Evolutionary conservation across 1,140 invertebrate genomes (phyloP), one percentile per base, ranked within the genome.

Genomic region (Sitodiplosis mosellana): DNA sequence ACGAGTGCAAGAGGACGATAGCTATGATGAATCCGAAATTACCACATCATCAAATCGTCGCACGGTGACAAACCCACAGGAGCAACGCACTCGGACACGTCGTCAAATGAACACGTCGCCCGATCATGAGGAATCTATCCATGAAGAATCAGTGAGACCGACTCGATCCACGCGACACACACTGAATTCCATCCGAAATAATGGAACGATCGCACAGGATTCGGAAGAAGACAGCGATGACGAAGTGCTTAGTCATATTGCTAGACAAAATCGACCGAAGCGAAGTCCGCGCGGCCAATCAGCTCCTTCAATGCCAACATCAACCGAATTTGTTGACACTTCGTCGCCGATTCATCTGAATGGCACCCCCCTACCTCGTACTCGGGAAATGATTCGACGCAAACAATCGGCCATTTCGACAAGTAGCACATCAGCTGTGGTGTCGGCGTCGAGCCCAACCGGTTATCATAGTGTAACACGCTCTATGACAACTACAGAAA

Each of bases 321-420:
- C 40, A 42, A 20, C 40, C 17, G 20, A 18, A 42, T 17, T 20
- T 17, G 40, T 20, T n/a, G 40, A 18, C 18, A 18, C 40, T 17
- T 10, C n/a, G 11, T 18, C 14, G 37, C 17, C 40, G 11, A 17
- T 42, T 42, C 15, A 42, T 15, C 17, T 15, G 15, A 51, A 22
- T 37, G 51, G 12, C 10, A 36, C 18, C 49, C 48, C 33, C 56
- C 59, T 48, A 55, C 59, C 0, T 49, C 57, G 0, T 56, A 56
- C 17, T 59, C 60, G 8, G 57, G 56, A 51, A 53, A 56, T 10
- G 0, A 62, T 53, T 6, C 54, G 60, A 5, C 59, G 53, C 36
- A 63, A 58, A 3, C 55, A 59, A 27, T 18, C 1, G 4, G 21
- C 3, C 15, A n/a, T 8, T 1, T 17, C 20, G 14, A 33, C 17